phyloP scores from a whole-genome alignment of 2,113 vertebrate genomes.

The Heterochromis multidens region DNA sequence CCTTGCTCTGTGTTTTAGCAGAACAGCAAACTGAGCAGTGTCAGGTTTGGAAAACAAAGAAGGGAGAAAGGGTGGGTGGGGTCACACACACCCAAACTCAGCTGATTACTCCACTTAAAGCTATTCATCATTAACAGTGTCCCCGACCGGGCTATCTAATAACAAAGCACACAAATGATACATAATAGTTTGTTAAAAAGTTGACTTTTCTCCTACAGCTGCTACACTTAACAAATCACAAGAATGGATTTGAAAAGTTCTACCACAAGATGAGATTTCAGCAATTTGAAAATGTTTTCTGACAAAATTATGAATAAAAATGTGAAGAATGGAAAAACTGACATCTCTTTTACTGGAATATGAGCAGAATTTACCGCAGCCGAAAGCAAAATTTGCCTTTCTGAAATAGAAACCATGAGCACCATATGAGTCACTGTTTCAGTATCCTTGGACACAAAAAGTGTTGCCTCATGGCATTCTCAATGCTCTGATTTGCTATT shows the following conservation, averaged over 20 bases:
- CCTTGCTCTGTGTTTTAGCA: not conserved
- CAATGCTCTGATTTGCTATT: not conserved
- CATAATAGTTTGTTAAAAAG: not conserved
- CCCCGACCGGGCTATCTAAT: not conserved
- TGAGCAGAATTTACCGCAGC: not conserved
- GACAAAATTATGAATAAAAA: not conserved
- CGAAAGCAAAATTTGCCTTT: not conserved
- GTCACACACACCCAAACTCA: not conserved
- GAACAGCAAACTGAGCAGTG: slow-evolving; percentile 9
- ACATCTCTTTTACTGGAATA: not conserved
- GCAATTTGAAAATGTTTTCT: not conserved
- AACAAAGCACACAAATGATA: not conserved
- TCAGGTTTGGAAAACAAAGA: slow-evolving; percentile 41
- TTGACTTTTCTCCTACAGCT: not conserved
- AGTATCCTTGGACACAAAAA: not conserved
- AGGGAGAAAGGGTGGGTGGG: slow-evolving; percentile 8
- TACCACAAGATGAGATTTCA: not conserved
- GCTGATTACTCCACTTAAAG: slow-evolving; percentile 11
- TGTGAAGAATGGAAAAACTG: not conserved
- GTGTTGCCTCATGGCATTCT: not conserved
- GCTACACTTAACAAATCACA: not conserved
- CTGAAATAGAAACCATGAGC: not conserved
- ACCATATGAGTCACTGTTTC: not conserved
- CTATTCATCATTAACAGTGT: slow-evolving; percentile 2
- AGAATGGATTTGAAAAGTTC: not conserved